phyloP scores from a whole-genome alignment of 30 jellyfish, hydroid and myxozoan genomes.

The Hydra vulgaris region DNA sequence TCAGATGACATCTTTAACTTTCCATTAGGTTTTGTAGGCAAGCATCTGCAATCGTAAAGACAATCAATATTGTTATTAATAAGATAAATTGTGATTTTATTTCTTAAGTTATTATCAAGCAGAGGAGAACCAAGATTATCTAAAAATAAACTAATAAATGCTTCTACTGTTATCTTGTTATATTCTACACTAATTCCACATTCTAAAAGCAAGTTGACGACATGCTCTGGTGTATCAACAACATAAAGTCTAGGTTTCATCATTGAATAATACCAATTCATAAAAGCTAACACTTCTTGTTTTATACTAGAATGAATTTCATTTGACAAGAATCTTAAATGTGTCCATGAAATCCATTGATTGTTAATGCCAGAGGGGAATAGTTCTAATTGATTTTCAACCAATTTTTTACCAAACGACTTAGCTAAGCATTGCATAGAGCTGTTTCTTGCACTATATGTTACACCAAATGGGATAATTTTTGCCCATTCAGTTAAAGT shows the following conservation, averaged over 20 bases:
- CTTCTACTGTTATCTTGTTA: neutral
- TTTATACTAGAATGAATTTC: neutral
- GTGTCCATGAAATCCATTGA: neutral
- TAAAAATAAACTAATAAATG: too few relatives aligned
- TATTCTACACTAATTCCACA: neutral
- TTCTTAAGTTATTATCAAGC: slow-evolving; percentile 1
- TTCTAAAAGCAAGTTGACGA: neutral
- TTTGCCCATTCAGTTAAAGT: neutral
- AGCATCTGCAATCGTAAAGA: neutral
- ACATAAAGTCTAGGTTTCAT: neutral
- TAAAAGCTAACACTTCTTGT: neutral
- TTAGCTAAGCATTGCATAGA: neutral
- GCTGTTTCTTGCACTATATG: neutral
- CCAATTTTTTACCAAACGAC: neutral
- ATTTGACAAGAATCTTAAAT: neutral
- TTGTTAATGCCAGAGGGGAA: neutral
- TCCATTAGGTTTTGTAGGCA: slow-evolving; percentile 27
- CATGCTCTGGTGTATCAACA: neutral
- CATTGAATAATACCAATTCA: neutral
- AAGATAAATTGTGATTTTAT: neutral
- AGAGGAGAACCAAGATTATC: neutral
- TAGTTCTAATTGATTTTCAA: neutral
- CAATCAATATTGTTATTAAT: neutral
- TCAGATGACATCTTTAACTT: neutral
- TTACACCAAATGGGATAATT: neutral